A percentile compares a stretch with the other conserved stretches of the same genome.
phyloP scores from a whole-genome alignment of 2,888 invertebrate species.

The Congeria kusceri region DNA sequence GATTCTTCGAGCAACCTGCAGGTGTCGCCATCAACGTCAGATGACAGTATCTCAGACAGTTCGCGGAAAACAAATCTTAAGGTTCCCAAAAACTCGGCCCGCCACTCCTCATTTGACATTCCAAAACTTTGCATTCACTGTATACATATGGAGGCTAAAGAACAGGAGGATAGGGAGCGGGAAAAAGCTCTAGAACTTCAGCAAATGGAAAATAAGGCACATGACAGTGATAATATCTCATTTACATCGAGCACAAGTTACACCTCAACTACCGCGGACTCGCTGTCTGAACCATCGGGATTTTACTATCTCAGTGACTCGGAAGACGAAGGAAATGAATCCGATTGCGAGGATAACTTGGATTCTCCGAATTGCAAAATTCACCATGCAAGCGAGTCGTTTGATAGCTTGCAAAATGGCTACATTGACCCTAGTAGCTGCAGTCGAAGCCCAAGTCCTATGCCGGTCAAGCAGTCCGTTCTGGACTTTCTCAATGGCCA shows the following conservation, averaged over 20 bases:
- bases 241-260: constrained; percentile 67
- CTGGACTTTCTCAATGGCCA: constrained; percentile 43
- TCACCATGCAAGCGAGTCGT: constrained; percentile 5
- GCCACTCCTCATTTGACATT: constrained; percentile 79
- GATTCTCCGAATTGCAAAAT: constrained; percentile 30
- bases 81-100: constrained; percentile 65
- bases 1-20: constrained; percentile 69
- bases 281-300: constrained; percentile 60
- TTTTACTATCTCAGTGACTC: constrained; percentile 60
- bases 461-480: constrained; percentile 17
- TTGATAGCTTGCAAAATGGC: constrained; percentile 9
- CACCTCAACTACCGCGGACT: constrained; percentile 62
- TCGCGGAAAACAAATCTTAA: constrained; percentile 56
- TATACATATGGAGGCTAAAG: constrained; percentile 79
- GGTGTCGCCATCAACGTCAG: constrained; percentile 67
- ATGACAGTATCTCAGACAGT: constrained; percentile 74
- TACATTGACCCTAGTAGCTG: constrained; percentile 4
- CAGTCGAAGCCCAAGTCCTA: constrained; percentile 25
- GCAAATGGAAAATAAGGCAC: constrained; percentile 5
- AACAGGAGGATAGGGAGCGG: constrained; percentile 54
- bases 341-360: constrained; percentile 56
- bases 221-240: constrained; percentile 53
- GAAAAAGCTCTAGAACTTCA: constrained; percentile 46
- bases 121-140: constrained; percentile 83
- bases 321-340: constrained; percentile 64